Conservation (phyloP, 2,113 vertebrate species). For the Alexandromys fortis region DNA sequence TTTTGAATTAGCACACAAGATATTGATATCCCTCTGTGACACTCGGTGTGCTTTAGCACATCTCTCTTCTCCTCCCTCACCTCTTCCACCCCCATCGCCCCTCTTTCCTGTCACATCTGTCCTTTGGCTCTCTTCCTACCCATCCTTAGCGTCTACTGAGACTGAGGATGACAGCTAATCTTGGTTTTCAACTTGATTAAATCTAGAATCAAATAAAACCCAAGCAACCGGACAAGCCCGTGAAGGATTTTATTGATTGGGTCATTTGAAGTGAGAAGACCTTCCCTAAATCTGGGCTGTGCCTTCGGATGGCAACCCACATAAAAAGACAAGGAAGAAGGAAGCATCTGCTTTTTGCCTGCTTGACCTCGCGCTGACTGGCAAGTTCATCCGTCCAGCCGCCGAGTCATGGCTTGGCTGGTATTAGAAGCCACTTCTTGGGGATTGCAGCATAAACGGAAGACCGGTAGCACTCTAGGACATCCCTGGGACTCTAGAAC, state of each 20-base stretch:
- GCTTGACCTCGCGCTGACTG: neutral
- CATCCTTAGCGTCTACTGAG: neutral
- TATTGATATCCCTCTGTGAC: neutral
- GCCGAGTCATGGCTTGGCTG: neutral
- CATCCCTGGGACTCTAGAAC: neutral
- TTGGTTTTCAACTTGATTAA: neutral
- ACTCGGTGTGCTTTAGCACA: neutral
- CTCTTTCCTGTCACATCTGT: neutral
- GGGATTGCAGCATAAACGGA: neutral
- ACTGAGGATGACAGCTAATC: neutral
- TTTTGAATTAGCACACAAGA: neutral
- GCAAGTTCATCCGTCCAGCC: neutral
- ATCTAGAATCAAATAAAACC: neutral
- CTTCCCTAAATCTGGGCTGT: neutral
- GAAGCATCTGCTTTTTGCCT: neutral
- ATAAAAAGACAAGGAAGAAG: neutral
- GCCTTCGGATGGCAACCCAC: neutral
- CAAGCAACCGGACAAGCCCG: neutral
- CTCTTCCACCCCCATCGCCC: neutral
- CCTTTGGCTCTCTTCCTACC: neutral
- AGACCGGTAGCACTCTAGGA: neutral
- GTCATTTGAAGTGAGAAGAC: neutral
- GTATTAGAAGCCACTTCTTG: neutral
- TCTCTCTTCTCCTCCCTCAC: neutral
- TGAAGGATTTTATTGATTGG: neutral